Base-by-base conservation (phyloP, 2,797 vertebrate species). In the Fistularia tabacaria region DNA sequence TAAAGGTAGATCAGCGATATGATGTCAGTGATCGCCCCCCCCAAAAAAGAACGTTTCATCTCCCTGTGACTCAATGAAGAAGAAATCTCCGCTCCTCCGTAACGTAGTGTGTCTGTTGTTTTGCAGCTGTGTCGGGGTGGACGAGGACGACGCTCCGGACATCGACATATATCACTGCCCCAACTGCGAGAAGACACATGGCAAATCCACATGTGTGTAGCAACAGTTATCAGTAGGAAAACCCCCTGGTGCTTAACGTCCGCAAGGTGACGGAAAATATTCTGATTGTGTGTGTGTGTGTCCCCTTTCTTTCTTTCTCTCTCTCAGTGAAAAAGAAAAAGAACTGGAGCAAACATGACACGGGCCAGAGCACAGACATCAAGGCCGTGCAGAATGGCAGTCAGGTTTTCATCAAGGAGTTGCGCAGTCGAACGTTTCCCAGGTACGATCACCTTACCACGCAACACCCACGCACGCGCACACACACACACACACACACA, bases 81-180 rank as follows among this genome's bases (percentile, higher is more conserved):
- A 13, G 7, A 38, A 10, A 11, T 36, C n/a, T 4, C 8, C 8
- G 2, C 25, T 25, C 25, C 25, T 25, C 25, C 5, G 3, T 37
- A 49, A 13, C 38, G 9, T 45, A 10, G 4, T 13, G 37, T 14
- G 10, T 55, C 81, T 8, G 67, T 64, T 67, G 62, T 12, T 1
- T 83, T 93, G 38, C 90, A 99, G 97, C 87, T 99, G 97, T 71
- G 96, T 99, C 43, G 94, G 88, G 10, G 96, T 99, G 64, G 97
- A 99, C 80, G 97, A 99, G 80, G 97, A 98, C 48, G 97, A 99
- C 46, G 97, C 95, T 15, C 95, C 97, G 38, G 93, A 99, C 55
- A 99, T 99, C 0, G 96, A 99, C 84, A 94, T 99, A 73, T 98
- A 99, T 76, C 97, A 99, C 69, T 99, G 97, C 87, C 97, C 97